Evolutionary conservation across 2,113 vertebrate species (phyloP), one percentile per base, ranked within the genome.

Genomic region (Mormoops blainvillei): DNA sequence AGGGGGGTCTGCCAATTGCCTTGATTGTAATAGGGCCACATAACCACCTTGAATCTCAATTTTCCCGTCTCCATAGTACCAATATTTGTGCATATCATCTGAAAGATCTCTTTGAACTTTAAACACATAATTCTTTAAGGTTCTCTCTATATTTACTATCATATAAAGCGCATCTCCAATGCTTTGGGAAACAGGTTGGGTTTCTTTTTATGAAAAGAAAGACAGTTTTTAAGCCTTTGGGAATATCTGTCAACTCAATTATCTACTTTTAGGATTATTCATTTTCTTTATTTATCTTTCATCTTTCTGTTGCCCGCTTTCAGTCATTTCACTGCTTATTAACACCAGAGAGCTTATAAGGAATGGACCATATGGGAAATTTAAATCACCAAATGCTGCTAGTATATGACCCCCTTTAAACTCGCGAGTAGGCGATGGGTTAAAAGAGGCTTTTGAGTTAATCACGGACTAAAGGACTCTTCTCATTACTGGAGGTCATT

Each of bases 381-480:
- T 78, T 58, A 86, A 78, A 68, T 95, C 65, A 87, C 6, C 48
- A 95, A 92, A 76, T 54, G 18, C 9, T 87, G 33, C 8, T 85
- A 43, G 22, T 76, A 18, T 54, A 81, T 67, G 22, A 48, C 87
- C 0, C 5, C 92, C 70, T 70, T 80, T 45, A 96, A 94, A 65
- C n/a, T 73, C 41, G 26, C 65, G 18, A 63, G 6, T 31, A 80
- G 54, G 5, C 65, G 89, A 87, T 58, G 68, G 31, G 88, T 93
- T 81, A 56, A 94, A 94, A 92, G 13, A 90, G 19, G 4, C 16
- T 20, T 94, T 68, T 76, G 50, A 68, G 93, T 82, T 92, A 91
- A 87, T 31, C 0, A 54, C 41, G 43, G 8, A 81, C 71, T 19
- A 50, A 91, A 74, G 54, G 18, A 67, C 45, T 89, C 38, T 71